A percentile compares a stretch with the other conserved stretches of the same genome.
Conservation (phyloP, 2,888 invertebrate species). For the Clitarchus hookeri region DNA sequence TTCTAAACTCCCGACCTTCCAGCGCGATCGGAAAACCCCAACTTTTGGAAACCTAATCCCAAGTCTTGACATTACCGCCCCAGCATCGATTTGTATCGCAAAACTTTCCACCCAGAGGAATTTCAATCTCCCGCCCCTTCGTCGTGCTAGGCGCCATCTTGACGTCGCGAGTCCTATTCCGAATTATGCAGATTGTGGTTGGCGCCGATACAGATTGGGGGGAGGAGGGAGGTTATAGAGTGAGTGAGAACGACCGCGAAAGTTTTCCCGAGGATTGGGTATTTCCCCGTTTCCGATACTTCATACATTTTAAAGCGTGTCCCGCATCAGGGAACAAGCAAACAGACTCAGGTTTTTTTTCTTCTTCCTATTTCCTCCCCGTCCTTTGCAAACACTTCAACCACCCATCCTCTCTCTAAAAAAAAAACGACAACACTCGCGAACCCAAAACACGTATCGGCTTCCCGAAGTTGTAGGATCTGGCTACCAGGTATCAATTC, state of each 20-base stretch:
- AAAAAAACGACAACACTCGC: too few relatives aligned
- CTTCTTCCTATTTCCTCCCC: too few relatives aligned
- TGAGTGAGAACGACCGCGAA: not conserved
- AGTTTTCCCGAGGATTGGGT: not conserved
- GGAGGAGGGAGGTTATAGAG: not conserved
- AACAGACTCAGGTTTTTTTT: not conserved
- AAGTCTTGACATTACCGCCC: not conserved
- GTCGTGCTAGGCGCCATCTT: not conserved
- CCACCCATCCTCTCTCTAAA: too few relatives aligned
- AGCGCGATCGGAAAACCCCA: not conserved
- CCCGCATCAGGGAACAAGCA: not conserved
- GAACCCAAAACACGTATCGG: not conserved
- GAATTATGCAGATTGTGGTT: not conserved
- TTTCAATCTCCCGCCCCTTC: not conserved
- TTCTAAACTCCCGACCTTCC: not conserved
- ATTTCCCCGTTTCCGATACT: constrained; percentile 11
- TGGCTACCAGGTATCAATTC: not conserved
- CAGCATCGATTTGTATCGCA: not conserved
- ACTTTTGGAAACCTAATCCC: not conserved
- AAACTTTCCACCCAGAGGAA: not conserved
- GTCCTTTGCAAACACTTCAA: too few relatives aligned
- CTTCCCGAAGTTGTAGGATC: not conserved
- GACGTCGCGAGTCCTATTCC: not conserved
- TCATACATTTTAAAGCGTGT: constrained; percentile 10
- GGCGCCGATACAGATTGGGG: not conserved